These are phyloP conservation scores for Peromyscus leucopus DNA, from an alignment of 2,113 vertebrate genomes.

Conservation along the genomic window DNA sequence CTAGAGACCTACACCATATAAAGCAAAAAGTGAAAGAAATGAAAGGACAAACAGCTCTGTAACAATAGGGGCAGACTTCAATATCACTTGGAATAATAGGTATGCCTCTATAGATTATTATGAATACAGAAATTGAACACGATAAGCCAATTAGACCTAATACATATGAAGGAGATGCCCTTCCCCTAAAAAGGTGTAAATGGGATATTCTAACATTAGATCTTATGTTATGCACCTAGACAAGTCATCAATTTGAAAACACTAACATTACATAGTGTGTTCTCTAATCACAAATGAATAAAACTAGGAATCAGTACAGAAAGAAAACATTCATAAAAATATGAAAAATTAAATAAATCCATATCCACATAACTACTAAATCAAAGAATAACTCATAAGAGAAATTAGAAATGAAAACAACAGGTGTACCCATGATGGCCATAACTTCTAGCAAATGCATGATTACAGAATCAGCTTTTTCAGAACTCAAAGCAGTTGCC, in stretches of 20 bases:
- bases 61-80: not conserved
- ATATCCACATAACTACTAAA: not conserved
- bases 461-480: no score
- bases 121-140: not conserved
- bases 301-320: not conserved
- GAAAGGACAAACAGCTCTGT: not conserved
- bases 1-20: not conserved
- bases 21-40: not conserved
- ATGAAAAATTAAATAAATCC: not conserved
- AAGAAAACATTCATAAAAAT: not conserved
- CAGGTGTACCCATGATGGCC: no score
- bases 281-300: not conserved
- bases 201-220: not conserved
- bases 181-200: not conserved
- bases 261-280: not conserved
- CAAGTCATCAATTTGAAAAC: not conserved
- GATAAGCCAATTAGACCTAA: not conserved
- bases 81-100: not conserved
- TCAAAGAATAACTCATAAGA: not conserved
- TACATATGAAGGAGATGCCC: not conserved
- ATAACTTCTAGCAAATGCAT: no score
- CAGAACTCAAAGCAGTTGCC: no score
- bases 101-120: not conserved
- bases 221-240: not conserved
- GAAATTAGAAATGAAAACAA: not conserved